Evolutionary conservation across 2,797 vertebrate species (phyloP).

Genomic region (Geotrypetes seraphini): DNA sequence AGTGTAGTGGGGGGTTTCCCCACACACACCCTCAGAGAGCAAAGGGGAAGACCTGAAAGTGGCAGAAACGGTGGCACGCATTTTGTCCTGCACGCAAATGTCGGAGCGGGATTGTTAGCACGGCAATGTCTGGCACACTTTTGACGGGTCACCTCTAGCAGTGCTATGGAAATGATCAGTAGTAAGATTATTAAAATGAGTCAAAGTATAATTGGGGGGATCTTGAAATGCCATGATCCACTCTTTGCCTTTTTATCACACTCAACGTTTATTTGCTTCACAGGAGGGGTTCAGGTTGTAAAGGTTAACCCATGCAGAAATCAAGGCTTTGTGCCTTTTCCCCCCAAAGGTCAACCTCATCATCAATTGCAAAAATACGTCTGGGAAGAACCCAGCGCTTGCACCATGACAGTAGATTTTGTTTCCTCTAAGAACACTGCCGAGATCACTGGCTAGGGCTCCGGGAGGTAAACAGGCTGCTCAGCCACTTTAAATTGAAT

Average conservation of each 20-base stretch:
- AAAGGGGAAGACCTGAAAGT: not conserved
- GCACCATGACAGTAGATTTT: constrained; percentile 41
- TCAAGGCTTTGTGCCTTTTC: constrained; percentile 54
- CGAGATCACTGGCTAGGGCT: constrained; percentile 44
- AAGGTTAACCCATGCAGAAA: constrained; percentile 63
- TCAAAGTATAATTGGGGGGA: not conserved
- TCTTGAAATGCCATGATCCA: constrained; percentile 1
- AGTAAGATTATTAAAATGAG: no score
- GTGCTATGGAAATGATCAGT: no score
- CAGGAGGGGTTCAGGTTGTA: constrained; percentile 48
- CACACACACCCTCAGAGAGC: no score
- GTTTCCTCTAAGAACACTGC: constrained; percentile 47
- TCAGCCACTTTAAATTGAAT: constrained; percentile 61
- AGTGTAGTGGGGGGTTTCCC: no score
- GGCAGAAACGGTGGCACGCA: no score
- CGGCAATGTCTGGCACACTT: no score
- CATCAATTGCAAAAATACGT: constrained; percentile 49
- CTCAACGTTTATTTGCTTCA: constrained; percentile 26
- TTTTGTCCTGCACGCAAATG: no score
- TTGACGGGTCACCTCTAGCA: no score
- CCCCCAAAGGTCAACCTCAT: constrained; percentile 60
- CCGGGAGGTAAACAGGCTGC: constrained; percentile 54
- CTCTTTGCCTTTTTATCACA: not conserved
- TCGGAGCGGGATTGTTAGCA: no score
- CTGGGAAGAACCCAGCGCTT: constrained; percentile 39